phyloP scores from a whole-genome alignment of 1,140 invertebrate species.

The Pseudomyrmex gracilis region DNA sequence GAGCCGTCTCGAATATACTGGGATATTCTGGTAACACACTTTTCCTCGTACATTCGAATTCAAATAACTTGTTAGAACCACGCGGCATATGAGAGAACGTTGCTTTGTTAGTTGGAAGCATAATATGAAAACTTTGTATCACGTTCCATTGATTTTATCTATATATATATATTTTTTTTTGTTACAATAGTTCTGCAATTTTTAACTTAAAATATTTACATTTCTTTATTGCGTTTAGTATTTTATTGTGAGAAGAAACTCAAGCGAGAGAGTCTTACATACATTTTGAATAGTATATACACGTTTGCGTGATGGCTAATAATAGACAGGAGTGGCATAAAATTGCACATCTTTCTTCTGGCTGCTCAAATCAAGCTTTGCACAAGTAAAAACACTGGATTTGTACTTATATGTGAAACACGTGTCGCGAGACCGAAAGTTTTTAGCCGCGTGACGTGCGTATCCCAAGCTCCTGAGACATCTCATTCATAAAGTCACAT shows the following conservation, averaged over 20 bases:
- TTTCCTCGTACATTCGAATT: neutral
- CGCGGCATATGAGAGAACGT: neutral
- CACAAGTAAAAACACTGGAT: conserved; percentile 8
- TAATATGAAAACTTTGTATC: neutral
- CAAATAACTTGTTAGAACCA: neutral
- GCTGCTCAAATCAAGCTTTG: conserved; percentile 1
- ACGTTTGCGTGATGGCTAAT: conserved; percentile 1
- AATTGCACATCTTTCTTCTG: conserved; percentile 11
- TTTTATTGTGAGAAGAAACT: too few relatives aligned
- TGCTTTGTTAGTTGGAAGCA: neutral
- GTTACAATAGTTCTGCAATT: neutral
- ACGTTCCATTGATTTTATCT: neutral
- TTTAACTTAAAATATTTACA: neutral
- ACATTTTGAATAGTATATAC: neutral
- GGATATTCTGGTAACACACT: neutral
- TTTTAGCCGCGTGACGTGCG: conserved; percentile 28
- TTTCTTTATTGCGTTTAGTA: neutral
- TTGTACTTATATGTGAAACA: conserved; percentile 42
- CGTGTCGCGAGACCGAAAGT: conserved; percentile 28
- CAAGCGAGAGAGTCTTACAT: neutral
- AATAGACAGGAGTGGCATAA: conserved; percentile 12
- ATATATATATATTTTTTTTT: too few relatives aligned
- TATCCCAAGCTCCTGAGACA: neutral
- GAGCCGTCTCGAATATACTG: neutral
- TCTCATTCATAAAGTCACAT: conserved; percentile 47